phyloP scores from a whole-genome alignment of 1,140 invertebrate genomes.

The Solenopsis fugax region DNA sequence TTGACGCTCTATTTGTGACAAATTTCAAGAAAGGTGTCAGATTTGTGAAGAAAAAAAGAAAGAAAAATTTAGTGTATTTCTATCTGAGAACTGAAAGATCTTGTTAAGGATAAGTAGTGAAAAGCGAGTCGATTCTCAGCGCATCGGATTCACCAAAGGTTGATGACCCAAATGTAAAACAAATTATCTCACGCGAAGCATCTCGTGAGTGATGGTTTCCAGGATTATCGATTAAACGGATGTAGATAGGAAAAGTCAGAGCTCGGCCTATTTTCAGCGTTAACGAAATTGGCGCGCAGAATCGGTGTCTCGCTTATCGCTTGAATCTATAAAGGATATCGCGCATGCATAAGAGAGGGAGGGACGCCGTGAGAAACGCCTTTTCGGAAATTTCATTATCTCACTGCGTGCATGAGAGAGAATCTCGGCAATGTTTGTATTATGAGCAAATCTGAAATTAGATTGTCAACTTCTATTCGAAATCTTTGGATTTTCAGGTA shows the following conservation, averaged over 20 bases:
- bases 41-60: neutral
- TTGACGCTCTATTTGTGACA: neutral
- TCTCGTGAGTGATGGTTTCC: conserved; percentile 28
- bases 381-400: neutral
- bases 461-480: neutral
- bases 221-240: conserved; percentile 57
- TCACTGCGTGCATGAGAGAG: neutral
- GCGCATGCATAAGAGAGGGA: neutral
- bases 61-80: neutral
- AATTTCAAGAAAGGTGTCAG: too few species aligned
- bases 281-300: conserved; percentile 31
- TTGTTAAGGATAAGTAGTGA: neutral
- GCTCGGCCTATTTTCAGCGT: conserved; percentile 42
- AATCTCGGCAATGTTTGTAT: neutral
- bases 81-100: neutral
- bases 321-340: neutral
- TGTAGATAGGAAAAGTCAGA: conserved; percentile 52
- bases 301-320: conserved; percentile 25
- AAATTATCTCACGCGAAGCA: conserved; percentile 59
- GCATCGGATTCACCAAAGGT: conserved; percentile 7
- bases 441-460: conserved; percentile 1
- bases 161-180: conserved; percentile 43
- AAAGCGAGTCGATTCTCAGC: conserved; percentile 37
- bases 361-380: neutral
- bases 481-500: conserved; percentile 5